Conservation (phyloP, 2,888 invertebrate genomes). For the Lepidocyrtinus sp. region DNA sequence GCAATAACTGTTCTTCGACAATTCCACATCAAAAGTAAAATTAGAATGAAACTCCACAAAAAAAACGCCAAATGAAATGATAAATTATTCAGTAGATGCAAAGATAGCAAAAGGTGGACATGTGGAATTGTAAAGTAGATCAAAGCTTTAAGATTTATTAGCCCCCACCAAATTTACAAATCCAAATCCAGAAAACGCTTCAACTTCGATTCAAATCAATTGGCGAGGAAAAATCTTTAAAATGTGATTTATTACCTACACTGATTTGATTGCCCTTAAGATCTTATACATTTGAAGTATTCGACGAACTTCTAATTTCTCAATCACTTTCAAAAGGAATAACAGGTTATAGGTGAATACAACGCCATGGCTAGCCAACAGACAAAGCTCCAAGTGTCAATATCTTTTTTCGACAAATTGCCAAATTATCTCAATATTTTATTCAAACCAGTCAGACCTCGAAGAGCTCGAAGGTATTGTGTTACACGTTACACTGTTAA, state of each 20-base stretch:
- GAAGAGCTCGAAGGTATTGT: neutral
- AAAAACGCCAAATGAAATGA: no score
- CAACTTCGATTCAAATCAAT: neutral
- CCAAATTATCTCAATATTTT: constrained; percentile 6
- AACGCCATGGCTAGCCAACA: constrained; percentile 10
- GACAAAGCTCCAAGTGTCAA: no score
- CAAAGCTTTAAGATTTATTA: constrained; percentile 5
- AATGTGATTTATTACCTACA: neutral
- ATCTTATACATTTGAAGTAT: constrained; percentile 30
- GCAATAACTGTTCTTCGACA: no score
- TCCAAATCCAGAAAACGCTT: constrained; percentile 22
- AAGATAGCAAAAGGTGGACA: constrained; percentile 17
- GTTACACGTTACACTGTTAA: constrained; percentile 12
- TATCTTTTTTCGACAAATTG: constrained; percentile 34
- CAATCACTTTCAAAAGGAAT: constrained; percentile 38
- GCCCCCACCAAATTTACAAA: constrained; percentile 13
- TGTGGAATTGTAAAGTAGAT: constrained; percentile 21
- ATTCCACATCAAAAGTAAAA: no score
- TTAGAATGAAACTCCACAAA: no score
- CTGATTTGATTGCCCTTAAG: constrained; percentile 35
- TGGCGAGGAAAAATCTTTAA: neutral
- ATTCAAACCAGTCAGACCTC: constrained; percentile 20
- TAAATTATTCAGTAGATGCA: no score
- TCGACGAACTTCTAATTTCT: constrained; percentile 50
- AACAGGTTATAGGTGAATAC: constrained; percentile 28